Evolutionary conservation across 2,797 vertebrate species (phyloP), one percentile per base, ranked within the genome.

Genomic region (Aulostomus chinensis): DNA sequence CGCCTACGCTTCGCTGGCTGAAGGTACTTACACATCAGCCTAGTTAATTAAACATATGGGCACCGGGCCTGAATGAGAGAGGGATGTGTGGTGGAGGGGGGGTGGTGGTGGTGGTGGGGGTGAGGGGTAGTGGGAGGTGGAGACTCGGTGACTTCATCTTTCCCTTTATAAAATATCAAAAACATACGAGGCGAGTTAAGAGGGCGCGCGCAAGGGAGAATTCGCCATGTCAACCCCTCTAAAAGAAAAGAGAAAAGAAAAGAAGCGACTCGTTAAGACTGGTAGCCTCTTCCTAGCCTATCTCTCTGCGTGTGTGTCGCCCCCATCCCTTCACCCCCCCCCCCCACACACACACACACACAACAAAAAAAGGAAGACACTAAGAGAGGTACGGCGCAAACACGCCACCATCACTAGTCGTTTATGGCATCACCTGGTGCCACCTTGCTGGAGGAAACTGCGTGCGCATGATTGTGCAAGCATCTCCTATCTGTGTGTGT

Each of bases 11-110:
- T 46, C 73, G 58, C 59, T 75, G 73, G 78, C 72, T 78, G 72
- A 58, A 84, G 80, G 83, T 83, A 84, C 78, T 85, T 62, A 78
- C 83, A 87, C 86, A 85, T 83, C 81, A 81, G 81, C 76, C 81
- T 80, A 21, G 58, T 85, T 86, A 84, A 87, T 86, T 85, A 88
- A 86, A 86, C 78, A 86, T 84, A 76, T 69, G 74, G 58, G 62
- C 64, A 55, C 42, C 34, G 71, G 66, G 62, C 38, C 72, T 58
- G 55, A 56, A 72, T 68, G 74, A 38, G 46, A 53, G 58, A 40
- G 20, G 20, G 43, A 11, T 25, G 40, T 31, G 48, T 21, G 60
- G 56, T 21, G 55, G 41, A 13, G 40, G 31, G 16, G 17, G 15
- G 7, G 34, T 5, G 9, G 24, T 39, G 1, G 45, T 20, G 11